These are phyloP conservation scores for Pongo pygmaeus DNA, from an alignment of 2,113 vertebrate species.

Conservation along the genomic window DNA sequence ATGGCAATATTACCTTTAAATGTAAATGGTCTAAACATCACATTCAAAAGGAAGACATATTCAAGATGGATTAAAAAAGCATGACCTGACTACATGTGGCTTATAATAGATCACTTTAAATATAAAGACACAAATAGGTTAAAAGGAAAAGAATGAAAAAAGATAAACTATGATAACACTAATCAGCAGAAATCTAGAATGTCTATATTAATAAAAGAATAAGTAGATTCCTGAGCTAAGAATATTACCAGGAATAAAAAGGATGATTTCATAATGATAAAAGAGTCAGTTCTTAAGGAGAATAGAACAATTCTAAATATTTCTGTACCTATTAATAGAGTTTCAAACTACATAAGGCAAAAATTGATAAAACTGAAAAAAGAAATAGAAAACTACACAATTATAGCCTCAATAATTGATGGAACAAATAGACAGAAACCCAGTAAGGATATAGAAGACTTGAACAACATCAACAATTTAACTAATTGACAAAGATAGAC, in stretches of 20 bases:
- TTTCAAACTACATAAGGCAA: conserved; percentile 14
- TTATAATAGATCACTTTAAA: not conserved
- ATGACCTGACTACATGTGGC: not conserved
- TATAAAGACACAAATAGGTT: not conserved
- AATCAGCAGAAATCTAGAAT: not conserved
- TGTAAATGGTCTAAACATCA: not conserved
- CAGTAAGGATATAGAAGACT: not conserved
- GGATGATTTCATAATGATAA: not conserved
- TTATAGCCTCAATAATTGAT: not conserved
- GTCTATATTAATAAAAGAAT: not conserved
- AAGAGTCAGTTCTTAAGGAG: not conserved
- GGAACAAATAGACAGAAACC: not conserved
- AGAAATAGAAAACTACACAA: not conserved
- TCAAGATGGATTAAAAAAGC: not conserved
- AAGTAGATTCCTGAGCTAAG: not conserved
- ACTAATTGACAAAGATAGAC: not conserved
- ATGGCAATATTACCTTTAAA: not conserved
- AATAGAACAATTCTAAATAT: not conserved
- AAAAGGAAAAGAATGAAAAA: not conserved
- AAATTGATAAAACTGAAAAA: not conserved
- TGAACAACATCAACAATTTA: not conserved
- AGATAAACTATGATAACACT: not conserved
- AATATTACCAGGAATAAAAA: not conserved
- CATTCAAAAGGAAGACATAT: conserved; percentile 19
- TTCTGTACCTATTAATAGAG: not conserved